Evolutionary conservation across 2,888 invertebrate species (phyloP), one percentile per base, ranked within the genome.

Genomic region (Yponomeuta evonymella): DNA sequence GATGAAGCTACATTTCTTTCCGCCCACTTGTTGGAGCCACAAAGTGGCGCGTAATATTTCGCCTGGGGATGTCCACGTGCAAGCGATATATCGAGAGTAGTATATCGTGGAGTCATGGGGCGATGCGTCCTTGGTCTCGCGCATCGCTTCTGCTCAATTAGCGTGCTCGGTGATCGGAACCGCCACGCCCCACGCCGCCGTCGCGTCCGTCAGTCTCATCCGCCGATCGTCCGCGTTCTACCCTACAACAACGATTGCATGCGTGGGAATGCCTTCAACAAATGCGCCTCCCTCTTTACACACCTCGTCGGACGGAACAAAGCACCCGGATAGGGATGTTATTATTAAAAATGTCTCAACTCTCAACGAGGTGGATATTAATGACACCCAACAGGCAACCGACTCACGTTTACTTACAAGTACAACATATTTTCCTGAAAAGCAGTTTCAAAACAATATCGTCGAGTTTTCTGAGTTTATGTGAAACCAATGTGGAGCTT

Each of bases 151-250:
- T 78, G 79, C 78, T 83, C 88, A 89, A 90, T 90, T 90, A 90
- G 88, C 79, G 85, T 81, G 83, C 79, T 84, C 89, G 85, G 86
- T 82, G 89, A 87, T 89, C 84, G 89, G 89, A 89, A 90, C 90
- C 83, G 84, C 77, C 70, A 70, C 62, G 62, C 58, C 51, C 29
- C 43, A 43, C 43, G 69, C 69, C 30, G 33, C 23, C 68, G 23
- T 67, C 67, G 29, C 51, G 51, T 30, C 48, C 51, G 68, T n/a
- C 63, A 63, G 63, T 70, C 70, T 70, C 58, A 48, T 48, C 70
- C 70, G 10, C 10, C 70, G 30, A 69, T 12, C 23, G 15, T 48
- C 43, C 67, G 23, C 15, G 15, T 30, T 67, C 15, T 58, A 51
- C 58, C 69, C 69, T 30, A 51, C 15, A 51, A 10, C 58, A 51